These are phyloP conservation scores for Tympanuchus pallidicinctus DNA, from an alignment of 2,113 vertebrate species.

Conservation along the genomic window DNA sequence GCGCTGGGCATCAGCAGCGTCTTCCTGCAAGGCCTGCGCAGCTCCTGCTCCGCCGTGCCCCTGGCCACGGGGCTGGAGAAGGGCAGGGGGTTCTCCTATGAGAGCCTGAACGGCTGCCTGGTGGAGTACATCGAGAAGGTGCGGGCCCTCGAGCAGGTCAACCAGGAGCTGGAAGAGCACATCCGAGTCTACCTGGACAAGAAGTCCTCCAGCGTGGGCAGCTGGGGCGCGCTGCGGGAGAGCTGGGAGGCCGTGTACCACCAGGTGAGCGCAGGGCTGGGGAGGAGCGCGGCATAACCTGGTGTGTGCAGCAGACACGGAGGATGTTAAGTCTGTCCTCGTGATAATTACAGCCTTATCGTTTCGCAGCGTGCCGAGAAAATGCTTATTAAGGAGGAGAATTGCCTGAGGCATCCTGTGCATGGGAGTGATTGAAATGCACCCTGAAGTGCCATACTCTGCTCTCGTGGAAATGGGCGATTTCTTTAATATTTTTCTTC, in stretches of 20 bases:
- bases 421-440: neutral
- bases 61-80: slow-evolving; percentile 76
- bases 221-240: slow-evolving; percentile 82
- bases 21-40: slow-evolving; percentile 91
- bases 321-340: neutral
- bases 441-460: neutral
- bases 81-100: slow-evolving; percentile 55
- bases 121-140: slow-evolving; percentile 94
- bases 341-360: neutral
- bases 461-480: neutral
- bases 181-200: slow-evolving; percentile 88
- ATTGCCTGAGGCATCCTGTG: neutral
- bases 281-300: neutral
- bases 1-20: slow-evolving; percentile 94
- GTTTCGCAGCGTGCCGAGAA: neutral
- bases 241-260: slow-evolving; percentile 89
- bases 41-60: slow-evolving; percentile 77
- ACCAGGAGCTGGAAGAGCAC: slow-evolving; percentile 91
- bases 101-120: slow-evolving; percentile 85
- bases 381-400: neutral
- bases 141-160: slow-evolving; percentile 87
- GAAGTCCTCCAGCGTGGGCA: slow-evolving; percentile 80
- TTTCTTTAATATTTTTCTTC: neutral
- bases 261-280: slow-evolving; percentile 78
- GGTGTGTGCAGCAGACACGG: neutral